A percentile compares a stretch with the other conserved stretches of the same genome.
Conservation (phyloP, 2,797 vertebrate genomes). For the Pogoniulus pusillus region DNA sequence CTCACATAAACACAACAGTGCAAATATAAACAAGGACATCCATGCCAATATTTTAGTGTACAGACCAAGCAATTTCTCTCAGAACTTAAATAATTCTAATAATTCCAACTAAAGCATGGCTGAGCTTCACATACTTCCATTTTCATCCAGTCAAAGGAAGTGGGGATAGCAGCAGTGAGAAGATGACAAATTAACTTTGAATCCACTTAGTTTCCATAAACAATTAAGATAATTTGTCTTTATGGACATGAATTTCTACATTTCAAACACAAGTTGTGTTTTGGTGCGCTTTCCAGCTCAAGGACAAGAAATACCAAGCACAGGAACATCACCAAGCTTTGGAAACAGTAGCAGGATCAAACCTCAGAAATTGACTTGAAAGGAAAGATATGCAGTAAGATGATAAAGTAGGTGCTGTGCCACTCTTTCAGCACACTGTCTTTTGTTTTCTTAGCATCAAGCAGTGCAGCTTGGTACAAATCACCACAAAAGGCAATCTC, state of each 20-base stretch:
- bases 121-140: conserved; percentile 5
- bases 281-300: neutral
- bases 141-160: neutral
- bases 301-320: neutral
- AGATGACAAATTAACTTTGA: neutral
- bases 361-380: neutral
- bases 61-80: neutral
- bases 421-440: neutral
- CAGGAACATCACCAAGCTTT: neutral
- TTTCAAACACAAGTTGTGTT: neutral
- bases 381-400: neutral
- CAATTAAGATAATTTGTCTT: neutral
- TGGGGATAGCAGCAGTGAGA: neutral
- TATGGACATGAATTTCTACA: neutral
- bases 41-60: neutral
- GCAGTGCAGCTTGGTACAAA: neutral
- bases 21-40: neutral
- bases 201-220: neutral
- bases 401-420: neutral
- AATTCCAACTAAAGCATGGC: neutral
- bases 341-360: neutral
- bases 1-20: neutral
- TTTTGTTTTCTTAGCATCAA: neutral
- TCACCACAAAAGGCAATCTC: neutral
- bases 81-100: neutral